These are phyloP conservation scores for Elysia crispata DNA, from an alignment of 2,888 invertebrate species.

Conservation along the genomic window DNA sequence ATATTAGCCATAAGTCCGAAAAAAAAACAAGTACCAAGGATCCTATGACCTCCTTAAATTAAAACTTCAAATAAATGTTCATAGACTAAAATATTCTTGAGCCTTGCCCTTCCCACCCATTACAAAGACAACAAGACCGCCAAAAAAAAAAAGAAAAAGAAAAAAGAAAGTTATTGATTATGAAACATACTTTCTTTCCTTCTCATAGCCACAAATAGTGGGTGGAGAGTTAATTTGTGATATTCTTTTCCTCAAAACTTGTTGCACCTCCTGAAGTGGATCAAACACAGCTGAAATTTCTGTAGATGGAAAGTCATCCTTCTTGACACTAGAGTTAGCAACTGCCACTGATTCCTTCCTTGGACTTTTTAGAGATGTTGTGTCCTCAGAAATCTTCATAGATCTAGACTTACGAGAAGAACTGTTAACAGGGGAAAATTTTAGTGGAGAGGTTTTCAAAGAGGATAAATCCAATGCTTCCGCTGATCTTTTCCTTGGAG, in stretches of 20 bases:
- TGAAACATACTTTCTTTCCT: conserved; percentile 56
- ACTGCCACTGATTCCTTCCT: neutral
- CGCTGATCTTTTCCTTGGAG: too few species aligned
- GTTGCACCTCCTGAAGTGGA: conserved; percentile 37
- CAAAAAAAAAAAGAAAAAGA: neutral
- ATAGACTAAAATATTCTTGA: too few species aligned
- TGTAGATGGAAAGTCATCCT: neutral
- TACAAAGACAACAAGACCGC: neutral
- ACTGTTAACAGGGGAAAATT: too few species aligned
- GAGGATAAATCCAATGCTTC: too few species aligned
- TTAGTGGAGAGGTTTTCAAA: too few species aligned
- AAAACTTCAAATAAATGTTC: too few species aligned
- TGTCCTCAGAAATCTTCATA: too few species aligned
- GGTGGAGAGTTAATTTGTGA: conserved; percentile 57
- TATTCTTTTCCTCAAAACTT: conserved; percentile 54
- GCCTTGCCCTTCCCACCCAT: too few species aligned
- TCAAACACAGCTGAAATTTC: neutral
- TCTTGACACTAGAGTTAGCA: neutral
- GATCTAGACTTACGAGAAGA: too few species aligned
- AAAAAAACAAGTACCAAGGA: too few species aligned
- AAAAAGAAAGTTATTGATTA: neutral
- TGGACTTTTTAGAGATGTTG: neutral
- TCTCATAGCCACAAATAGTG: conserved; percentile 58
- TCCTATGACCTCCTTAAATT: too few species aligned
- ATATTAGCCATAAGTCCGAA: too few species aligned